Percentiles rank a stretch among this genome's conserved stretches.
These are phyloP conservation scores for Harpegnathos saltator DNA, from an alignment of 1,140 invertebrate genomes.

Conservation along the genomic window DNA sequence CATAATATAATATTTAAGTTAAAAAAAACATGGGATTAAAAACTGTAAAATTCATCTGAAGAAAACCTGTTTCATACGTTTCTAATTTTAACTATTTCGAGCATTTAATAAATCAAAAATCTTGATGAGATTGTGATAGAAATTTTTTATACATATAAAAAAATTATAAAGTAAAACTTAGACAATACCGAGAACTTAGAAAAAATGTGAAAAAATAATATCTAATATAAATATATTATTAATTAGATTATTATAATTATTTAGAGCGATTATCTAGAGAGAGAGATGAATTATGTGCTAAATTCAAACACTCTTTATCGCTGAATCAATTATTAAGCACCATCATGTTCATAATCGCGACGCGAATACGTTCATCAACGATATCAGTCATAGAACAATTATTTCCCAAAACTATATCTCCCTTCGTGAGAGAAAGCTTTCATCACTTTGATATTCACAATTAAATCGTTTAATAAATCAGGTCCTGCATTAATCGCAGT, in stretches of 20 bases:
- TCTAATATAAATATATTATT: neutral
- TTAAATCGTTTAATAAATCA: slow-evolving; percentile 15
- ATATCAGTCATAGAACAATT: neutral
- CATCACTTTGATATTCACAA: neutral
- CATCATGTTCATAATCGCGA: neutral
- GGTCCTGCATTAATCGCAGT: neutral
- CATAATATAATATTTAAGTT: neutral
- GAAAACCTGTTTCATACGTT: no score
- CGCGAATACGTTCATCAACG: neutral
- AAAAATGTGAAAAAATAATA: no score
- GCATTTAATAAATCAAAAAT: neutral
- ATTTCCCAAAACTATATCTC: neutral
- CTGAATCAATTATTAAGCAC: slow-evolving; percentile 32
- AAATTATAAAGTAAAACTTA: neutral
- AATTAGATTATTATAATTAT: neutral
- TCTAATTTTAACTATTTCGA: no score
- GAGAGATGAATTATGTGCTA: neutral
- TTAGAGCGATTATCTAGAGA: no score
- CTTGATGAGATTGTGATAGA: neutral
- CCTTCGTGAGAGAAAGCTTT: neutral
- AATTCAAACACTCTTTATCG: slow-evolving; percentile 30
- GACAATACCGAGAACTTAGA: neutral
- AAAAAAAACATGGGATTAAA: neutral
- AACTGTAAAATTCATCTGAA: no score
- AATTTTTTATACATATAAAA: neutral